Base-by-base conservation (phyloP, 2,113 vertebrate species). In the Phalacrocorax brasilianus region DNA sequence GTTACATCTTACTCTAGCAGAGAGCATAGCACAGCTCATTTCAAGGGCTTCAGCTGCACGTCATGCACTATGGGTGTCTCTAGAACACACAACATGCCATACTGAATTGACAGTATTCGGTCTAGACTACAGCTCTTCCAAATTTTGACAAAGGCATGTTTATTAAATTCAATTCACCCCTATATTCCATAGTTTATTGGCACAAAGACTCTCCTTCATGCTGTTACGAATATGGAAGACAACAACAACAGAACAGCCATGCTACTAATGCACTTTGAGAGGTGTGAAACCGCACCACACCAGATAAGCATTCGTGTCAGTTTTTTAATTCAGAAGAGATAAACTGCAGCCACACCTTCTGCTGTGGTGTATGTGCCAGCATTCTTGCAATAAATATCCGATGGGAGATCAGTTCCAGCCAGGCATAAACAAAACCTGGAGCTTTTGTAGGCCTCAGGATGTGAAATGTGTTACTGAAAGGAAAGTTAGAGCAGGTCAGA, bases 341-440 rank as follows among this genome's bases (percentile, higher is more conserved):
- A 97, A 98, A 98, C 70, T 97, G 98, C 98, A 98, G 98, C 97
- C 98, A 98, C 97, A 99, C 99, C 99, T 99, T 99, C 98, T 99
- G 99, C 97, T 99, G 99, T 44, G 99, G 99, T 53, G 99, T 99
- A 98, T 99, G 99, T 42, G 99, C 99, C 87, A 99, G 97, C 99
- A 99, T 99, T 97, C 99, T 99, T 97, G 99, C 99, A 87, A 99
- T 99, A 98, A 99, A 99, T 98, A 99, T 99, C 95, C 99, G 98
- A 97, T 99, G 99, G 67, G 99, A 99, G 97, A 99, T 99, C 93
- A 99, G 98, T 97, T 99, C 99, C 97, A 99, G 98, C 99, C 99
- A 99, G 93, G 99, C 99, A 93, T 99, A 99, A 84, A 99, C 99
- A 97, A 99, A 99, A 91, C 99, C 99, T 67, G 99, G 99, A 89